phyloP scores from a whole-genome alignment of 1,140 invertebrate species.

The Bombus vancouverensis region DNA sequence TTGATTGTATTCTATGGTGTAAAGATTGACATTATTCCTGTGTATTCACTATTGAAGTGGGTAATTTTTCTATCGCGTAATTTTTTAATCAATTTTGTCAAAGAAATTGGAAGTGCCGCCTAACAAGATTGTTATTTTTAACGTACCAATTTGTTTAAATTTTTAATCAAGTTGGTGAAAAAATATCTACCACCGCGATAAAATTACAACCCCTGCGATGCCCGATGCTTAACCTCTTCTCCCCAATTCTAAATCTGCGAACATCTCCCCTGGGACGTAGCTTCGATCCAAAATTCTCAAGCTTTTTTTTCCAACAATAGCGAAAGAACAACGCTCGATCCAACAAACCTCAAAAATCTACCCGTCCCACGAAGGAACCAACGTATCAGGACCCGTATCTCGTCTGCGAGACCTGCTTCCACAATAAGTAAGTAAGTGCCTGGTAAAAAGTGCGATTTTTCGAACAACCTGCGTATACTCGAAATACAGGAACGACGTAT shows the following conservation, averaged over 20 bases:
- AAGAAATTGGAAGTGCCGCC: too few species aligned
- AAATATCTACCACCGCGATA: not conserved
- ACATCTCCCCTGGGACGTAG: not conserved
- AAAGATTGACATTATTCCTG: too few species aligned
- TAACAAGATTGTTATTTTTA: too few species aligned
- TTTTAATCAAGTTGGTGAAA: too few species aligned
- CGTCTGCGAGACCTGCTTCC: slow-evolving; percentile 55
- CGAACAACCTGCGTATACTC: slow-evolving; percentile 62
- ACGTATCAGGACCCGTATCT: not conserved
- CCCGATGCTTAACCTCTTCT: not conserved
- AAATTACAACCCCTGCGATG: not conserved
- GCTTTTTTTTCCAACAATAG: not conserved
- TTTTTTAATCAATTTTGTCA: too few species aligned
- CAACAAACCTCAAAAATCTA: not conserved
- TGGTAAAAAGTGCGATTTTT: slow-evolving; percentile 63
- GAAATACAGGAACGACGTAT: slow-evolving; percentile 42
- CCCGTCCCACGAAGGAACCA: not conserved
- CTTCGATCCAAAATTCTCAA: not conserved
- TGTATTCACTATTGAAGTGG: too few species aligned
- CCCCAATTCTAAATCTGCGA: not conserved
- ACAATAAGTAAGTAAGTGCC: slow-evolving; percentile 14
- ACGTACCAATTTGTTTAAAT: too few species aligned
- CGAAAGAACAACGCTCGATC: not conserved
- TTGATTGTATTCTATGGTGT: too few species aligned
- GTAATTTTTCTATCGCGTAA: too few species aligned